Base-by-base conservation (phyloP, 2,113 vertebrate species). In the Alethe castanea region DNA sequence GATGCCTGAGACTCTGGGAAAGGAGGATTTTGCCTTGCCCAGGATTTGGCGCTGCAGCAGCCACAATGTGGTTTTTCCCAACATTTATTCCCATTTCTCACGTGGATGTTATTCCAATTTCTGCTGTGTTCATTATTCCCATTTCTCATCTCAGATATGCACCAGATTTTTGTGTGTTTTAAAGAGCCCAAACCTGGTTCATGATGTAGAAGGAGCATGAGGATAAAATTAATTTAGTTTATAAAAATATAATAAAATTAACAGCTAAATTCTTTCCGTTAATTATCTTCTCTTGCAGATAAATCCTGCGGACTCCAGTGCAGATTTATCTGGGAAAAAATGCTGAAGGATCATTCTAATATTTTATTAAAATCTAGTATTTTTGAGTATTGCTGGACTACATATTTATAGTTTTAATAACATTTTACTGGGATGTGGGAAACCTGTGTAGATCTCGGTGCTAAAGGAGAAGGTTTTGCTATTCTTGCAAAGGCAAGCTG, bases 151-250 rank as follows among this genome's bases (percentile, higher is more conserved):
- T 35, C 59, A 35, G 19, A 59, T 1, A 1, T 0, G 2, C 8
- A 0, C 3, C 0, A 1, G n/a, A 5, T 13, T 92, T 91, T 81
- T 22, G 57, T 17, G 8, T 29, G 13, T 19, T 33, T 62, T 52
- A 3, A 0, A 9, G 33, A 88, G 20, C 12, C 26, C 45, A 15
- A 26, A 24, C 11, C 4, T 40, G 18, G 3, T 6, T 54, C 14
- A 1, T 0, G 12, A 2, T 6, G 14, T 11, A 40, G 6, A 12
- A 18, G 0, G 2, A 8, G 38, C 20, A 1, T 1, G 22, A 45
- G 62, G 70, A 77, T 54, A 56, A 86, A 81, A 71, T 14, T 11
- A 23, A 92, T 84, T 78, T 28, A 40, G 10, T 2, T 16, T 77
- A 62, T 36, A 7, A 50, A 29, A 65, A 56, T 73, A 6, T 3